Evolutionary conservation across 2,888 invertebrate species (phyloP).

Genomic region (Volucella bombylans): DNA sequence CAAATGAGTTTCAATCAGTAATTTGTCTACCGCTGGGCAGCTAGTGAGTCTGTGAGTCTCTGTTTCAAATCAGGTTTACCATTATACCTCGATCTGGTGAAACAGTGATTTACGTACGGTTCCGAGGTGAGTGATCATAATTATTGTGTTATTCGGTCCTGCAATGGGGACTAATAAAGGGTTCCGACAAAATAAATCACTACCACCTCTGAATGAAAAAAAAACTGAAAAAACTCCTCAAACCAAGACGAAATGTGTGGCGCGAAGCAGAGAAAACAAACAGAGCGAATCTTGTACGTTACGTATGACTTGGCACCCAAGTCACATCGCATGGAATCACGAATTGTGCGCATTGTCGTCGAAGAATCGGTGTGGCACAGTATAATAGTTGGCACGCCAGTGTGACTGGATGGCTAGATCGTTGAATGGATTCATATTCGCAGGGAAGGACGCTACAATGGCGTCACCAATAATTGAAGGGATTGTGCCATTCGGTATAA

Average conservation of each 20-base stretch:
- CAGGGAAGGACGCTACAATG: background rate
- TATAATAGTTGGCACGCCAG: background rate
- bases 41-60: conserved; percentile 27
- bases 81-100: conserved; percentile 38
- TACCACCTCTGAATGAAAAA: conserved; percentile 9
- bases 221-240: no score
- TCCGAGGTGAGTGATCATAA: conserved; percentile 65
- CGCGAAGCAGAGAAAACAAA: conserved; percentile 38
- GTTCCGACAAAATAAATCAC: conserved; percentile 65
- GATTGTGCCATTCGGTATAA: conserved; percentile 50
- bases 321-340: conserved; percentile 57
- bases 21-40: conserved; percentile 65
- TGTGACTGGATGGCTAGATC: background rate
- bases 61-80: conserved; percentile 41
- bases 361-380: conserved; percentile 24
- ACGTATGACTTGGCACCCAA: conserved; percentile 58
- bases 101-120: conserved; percentile 64
- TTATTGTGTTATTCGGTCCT: conserved; percentile 57
- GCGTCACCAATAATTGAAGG: conserved; percentile 54
- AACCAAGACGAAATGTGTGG: background rate
- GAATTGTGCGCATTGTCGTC: conserved; percentile 38
- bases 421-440: background rate
- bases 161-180: conserved; percentile 57
- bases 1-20: conserved; percentile 70
- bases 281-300: conserved; percentile 12